phyloP scores from a whole-genome alignment of 2,797 vertebrate species.

The Anabas testudineus region DNA sequence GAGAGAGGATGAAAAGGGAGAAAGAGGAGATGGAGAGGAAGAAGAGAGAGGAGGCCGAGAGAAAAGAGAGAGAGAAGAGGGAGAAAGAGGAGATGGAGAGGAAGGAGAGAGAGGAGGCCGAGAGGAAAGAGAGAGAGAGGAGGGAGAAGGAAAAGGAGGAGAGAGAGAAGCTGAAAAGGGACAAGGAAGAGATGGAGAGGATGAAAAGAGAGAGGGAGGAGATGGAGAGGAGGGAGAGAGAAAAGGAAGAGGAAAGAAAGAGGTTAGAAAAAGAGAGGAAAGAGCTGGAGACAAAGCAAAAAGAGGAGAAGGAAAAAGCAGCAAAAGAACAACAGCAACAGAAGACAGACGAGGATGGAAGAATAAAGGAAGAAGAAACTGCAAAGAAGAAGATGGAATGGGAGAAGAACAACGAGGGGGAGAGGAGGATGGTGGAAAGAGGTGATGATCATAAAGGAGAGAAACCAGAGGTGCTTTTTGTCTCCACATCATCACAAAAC shows the following conservation, averaged over 20 bases:
- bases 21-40: background rate
- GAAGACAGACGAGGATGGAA: background rate
- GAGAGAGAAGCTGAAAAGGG: background rate
- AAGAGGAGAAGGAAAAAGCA: background rate
- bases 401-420: background rate
- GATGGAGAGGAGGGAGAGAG: background rate
- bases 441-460: slow-evolving; percentile 11
- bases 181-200: background rate
- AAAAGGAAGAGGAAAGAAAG: background rate
- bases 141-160: background rate
- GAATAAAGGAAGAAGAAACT: no score
- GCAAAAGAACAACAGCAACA: background rate
- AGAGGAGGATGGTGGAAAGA: background rate
- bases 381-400: background rate
- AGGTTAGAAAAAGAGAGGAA: no score
- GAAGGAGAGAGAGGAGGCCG: background rate
- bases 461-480: background rate
- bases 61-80: background rate
- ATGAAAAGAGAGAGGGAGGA: background rate
- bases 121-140: background rate
- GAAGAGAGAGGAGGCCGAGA: background rate
- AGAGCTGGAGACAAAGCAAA: no score
- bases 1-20: background rate
- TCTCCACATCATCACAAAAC: background rate
- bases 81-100: background rate